Base-by-base conservation (phyloP, 2,888 invertebrate genomes). In the Platynereis dumerilii region DNA sequence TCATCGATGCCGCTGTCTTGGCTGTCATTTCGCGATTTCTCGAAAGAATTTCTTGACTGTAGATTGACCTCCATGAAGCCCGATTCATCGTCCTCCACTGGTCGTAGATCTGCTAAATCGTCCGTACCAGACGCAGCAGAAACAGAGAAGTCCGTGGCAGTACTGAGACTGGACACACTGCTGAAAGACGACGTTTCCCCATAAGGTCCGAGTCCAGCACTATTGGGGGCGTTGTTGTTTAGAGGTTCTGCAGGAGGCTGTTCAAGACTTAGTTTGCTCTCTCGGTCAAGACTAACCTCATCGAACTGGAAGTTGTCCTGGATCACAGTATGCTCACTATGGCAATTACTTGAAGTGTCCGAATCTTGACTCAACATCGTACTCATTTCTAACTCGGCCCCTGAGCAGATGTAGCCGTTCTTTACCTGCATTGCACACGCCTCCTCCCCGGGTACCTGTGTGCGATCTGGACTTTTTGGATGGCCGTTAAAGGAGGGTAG, bases 131-230 rank as follows among this genome's bases (percentile, higher is more conserved):
- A 78, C 3, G 76, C 74, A 45, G 78, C 77, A 7, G 79, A 79
- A 28, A 77, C 72, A 28, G 79, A 80, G 64, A 80, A 77, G 58
- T 79, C 80, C 42, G 79, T 81, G 26, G 77, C 76, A 58, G 79
- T 79, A 65, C 80, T 80, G 27, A 81, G 63, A 72, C 80, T 81
- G 39, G 80, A 80, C 63, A 81, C 73, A 75, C 80, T 80, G 48
- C 80, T 78, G 54, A 67, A 69, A 20, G 70, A 70, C 1, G 69
- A 62, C 5, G 69, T 63, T 56, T 70, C 70, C n/a, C 67, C 34
- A 28, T 34, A 26, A 20, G 62, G 55, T 44, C 54, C 26, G 2
- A 55, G 55, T 2, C 55, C 62, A 39, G 55, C 55, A 17, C 55
- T 62, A 27, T 56, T 62, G 12, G 56, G 54, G 1, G 55, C 39